Conservation (phyloP, 1,140 invertebrate genomes). For the Papilio glaucus region DNA sequence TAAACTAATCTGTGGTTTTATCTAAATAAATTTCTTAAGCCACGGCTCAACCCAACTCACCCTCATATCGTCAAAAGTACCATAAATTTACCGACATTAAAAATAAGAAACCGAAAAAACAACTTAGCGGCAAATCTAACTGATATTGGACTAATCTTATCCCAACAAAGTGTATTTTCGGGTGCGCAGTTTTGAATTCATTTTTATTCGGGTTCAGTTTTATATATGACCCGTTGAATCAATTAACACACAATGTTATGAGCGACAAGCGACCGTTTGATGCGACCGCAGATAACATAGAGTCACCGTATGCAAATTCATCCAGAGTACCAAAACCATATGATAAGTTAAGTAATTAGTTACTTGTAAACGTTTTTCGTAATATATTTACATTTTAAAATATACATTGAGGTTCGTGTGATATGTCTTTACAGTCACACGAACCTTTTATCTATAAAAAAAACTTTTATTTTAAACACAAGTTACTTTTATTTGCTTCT, state of each 20-base stretch:
- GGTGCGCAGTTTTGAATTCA: conserved; percentile 1
- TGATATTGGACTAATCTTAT: conserved; percentile 24
- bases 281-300: conserved; percentile 15
- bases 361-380: too few relatives aligned
- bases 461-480: too few relatives aligned
- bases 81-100: not conserved
- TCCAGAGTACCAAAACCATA: not conserved
- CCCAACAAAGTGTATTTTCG: conserved; percentile 16
- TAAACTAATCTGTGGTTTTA: too few relatives aligned
- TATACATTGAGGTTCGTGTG: too few relatives aligned
- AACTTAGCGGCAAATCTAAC: conserved; percentile 17
- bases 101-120: not conserved
- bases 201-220: conserved; percentile 9
- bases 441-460: too few relatives aligned
- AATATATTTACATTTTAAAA: too few relatives aligned
- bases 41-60: too few relatives aligned
- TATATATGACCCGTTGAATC: not conserved
- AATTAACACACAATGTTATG: conserved; percentile 37
- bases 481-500: too few relatives aligned
- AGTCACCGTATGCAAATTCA: conserved; percentile 19
- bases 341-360: too few relatives aligned
- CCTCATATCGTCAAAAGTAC: not conserved
- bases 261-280: conserved; percentile 14
- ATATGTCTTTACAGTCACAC: too few relatives aligned
- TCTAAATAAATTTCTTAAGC: too few relatives aligned